Base-by-base conservation (phyloP, 2,113 vertebrate species). In the Pogona vitticeps region DNA sequence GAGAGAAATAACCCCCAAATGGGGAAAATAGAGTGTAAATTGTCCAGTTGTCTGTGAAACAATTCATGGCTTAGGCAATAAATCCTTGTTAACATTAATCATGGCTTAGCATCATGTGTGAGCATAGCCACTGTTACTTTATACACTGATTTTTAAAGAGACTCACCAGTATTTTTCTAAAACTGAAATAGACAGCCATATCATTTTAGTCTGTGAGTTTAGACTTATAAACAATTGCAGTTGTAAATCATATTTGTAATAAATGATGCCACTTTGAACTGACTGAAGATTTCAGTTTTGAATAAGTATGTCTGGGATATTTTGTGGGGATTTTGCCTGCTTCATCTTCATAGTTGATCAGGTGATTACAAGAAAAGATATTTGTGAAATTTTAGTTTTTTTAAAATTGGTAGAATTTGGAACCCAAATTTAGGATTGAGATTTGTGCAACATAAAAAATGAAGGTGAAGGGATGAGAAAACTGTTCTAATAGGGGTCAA, bases 361-460 rank as follows among this genome's bases (percentile, higher is more conserved):
- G 46, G 46, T 52, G 46, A 52, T 52, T 52, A 52, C 46, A 52
- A 10, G 5, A 52, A 73, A 76, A 56, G 18, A 4, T 82, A n/a
- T 52, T 76, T 31, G 42, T 52, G 5, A 10, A 52, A 52, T 6
- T 52, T 52, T 52, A 52, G 26, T 56, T 23, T 70, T 67, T 61
- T 59, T 26, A 42, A 81, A 82, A 33, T 52, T 20, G 26, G 26
- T 83, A 84, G 33, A 80, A 58, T 38, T 31, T 63, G 42, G 83
- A 91, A 89, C 80, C 72, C 31, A 1, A 1, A n/a, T 17, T 31
- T 56, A 52, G 6, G 4, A 84, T 6, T 40, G 79, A 73, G 10
- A 76, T 3, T 56, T 0, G 0, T 76, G 58, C 67, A 20, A 67
- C 89, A 90, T 40, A 87, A 72, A 82, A 91, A 72, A 13, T 42